These are phyloP conservation scores for Ormyrus labotus DNA, from an alignment of 2,888 invertebrate genomes.

Conservation along the genomic window DNA sequence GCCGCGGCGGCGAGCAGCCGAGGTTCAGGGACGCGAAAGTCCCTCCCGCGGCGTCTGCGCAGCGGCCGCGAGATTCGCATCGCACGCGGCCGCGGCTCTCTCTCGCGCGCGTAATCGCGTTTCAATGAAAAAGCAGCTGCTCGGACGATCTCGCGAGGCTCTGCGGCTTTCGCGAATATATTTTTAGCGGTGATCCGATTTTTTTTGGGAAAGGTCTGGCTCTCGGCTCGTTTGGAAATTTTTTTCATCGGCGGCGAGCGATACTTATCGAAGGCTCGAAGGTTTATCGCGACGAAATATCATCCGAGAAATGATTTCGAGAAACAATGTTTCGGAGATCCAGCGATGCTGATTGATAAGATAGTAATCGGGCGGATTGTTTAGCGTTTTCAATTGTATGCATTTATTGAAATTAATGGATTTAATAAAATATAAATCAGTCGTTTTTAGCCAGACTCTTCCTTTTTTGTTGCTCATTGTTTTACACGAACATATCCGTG, in stretches of 20 bases:
- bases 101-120: conserved; percentile 7
- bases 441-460: too few relatives aligned
- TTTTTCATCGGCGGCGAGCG: too few relatives aligned
- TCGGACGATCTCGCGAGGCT: neutral
- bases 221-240: too few relatives aligned
- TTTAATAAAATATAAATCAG: too few relatives aligned
- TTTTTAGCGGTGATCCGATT: too few relatives aligned
- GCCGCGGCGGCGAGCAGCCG: neutral
- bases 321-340: conserved; percentile 19
- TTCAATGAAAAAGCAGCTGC: conserved; percentile 7
- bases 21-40: conserved; percentile 43
- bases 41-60: neutral
- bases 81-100: neutral
- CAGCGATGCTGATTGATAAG: neutral
- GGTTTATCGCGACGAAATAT: too few relatives aligned
- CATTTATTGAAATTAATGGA: too few relatives aligned
- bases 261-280: too few relatives aligned
- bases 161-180: too few relatives aligned
- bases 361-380: neutral
- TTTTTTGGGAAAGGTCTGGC: too few relatives aligned
- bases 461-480: neutral
- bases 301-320: neutral
- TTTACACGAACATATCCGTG: neutral
- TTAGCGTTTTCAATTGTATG: too few relatives aligned
- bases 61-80: neutral